Conservation (phyloP, 2,113 vertebrate genomes). For the Neodontobutis hainanensis region DNA sequence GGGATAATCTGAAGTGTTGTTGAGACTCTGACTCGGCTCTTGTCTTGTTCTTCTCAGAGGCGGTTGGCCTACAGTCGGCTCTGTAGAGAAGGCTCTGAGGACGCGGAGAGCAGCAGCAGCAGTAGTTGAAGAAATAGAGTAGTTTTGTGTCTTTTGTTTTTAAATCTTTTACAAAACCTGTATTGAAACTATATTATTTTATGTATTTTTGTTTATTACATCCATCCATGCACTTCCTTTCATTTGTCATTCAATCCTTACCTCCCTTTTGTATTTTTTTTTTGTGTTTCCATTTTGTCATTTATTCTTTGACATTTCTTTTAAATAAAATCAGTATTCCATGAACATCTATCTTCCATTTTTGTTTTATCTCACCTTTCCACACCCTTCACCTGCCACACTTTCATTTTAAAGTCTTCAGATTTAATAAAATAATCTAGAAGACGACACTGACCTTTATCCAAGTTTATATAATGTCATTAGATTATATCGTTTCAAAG, state of each 20-base stretch:
- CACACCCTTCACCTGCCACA: not conserved
- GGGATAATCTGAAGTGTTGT: too few relatives aligned
- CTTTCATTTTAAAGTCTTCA: too few relatives aligned
- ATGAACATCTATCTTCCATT: constrained; percentile 29
- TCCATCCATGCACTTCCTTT: not conserved
- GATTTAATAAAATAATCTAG: too few relatives aligned
- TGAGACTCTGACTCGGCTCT: constrained; percentile 43
- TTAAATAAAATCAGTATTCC: constrained; percentile 67
- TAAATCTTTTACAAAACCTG: too few relatives aligned
- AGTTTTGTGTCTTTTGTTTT: not conserved
- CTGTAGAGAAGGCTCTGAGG: constrained; percentile 82
- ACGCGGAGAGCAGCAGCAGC: constrained; percentile 76
- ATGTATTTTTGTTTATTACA: not conserved
- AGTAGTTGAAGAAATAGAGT: constrained; percentile 45
- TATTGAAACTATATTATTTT: not conserved
- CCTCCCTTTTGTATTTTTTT: not conserved
- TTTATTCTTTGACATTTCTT: constrained; percentile 1
- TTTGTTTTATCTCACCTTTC: constrained; percentile 39
- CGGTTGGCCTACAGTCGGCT: constrained; percentile 83
- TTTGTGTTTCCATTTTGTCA: constrained; percentile 3
- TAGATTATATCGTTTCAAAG: too few relatives aligned
- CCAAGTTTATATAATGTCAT: too few relatives aligned
- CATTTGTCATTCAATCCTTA: not conserved
- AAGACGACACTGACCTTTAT: too few relatives aligned
- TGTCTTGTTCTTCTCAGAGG: constrained; percentile 89